Evolutionary conservation across 2,113 vertebrate genomes (phyloP), one percentile per base, ranked within the genome.

Genomic region (Vidua chalybeata): DNA sequence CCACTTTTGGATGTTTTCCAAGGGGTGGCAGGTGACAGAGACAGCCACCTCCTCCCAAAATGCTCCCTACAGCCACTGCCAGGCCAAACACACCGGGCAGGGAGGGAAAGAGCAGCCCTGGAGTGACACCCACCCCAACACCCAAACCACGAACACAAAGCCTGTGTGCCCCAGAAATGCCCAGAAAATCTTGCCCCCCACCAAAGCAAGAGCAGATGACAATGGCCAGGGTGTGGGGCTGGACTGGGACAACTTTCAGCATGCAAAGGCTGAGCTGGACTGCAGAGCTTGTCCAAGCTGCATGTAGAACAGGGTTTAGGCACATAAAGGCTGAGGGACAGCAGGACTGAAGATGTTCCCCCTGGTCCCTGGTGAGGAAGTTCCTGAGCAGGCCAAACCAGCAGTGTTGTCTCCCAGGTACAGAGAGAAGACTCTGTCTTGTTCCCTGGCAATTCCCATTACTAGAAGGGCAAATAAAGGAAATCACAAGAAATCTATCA

Each of bases 111-210:
- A 56, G 22, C 33, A 63, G 46, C 37, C 5, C 0, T 7, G 46
- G 35, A 12, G 33, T 1, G 6, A 63, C 13, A 37, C 21, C 51
- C 63, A 54, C 31, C 46, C 48, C 41, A 45, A 8, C 3, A 11
- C 13, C 18, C 54, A n/a, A 89, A 17, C 48, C 54, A 49, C 0
- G 0, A 26, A 55, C 0, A 5, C 69, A 31, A 20, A 56, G 20
- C 11, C 68, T 7, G 13, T 3, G 7, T 0, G 0, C 7, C 13
- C 17, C 41, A 56, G 71, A 82, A 81, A 22, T 3, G 0, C 39
- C 28, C 35, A 19, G 37, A 19, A 23, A 20, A 26, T 2, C 48
- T 33, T 43, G 21, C 20, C 9, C 21, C 22, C n/a, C n/a, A 2
- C 22, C 30, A 58, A 64, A 62, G 26, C 2, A 3, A 35, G 54